Evolutionary conservation across 2,888 invertebrate genomes (phyloP).

Genomic region (Neoascia interrupta): DNA sequence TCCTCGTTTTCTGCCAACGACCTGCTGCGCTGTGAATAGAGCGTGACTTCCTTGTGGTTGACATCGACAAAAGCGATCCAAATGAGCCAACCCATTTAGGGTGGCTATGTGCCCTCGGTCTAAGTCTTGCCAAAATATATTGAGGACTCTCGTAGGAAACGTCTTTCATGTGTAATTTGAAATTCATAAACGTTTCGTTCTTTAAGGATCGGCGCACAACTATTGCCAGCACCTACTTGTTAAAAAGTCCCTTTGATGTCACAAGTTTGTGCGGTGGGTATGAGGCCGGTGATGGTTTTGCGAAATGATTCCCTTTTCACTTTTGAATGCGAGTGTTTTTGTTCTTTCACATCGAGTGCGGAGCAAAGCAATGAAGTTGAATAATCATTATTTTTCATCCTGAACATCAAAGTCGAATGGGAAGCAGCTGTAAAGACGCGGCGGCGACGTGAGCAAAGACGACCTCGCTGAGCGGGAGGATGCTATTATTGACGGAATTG

Average conservation of each 20-base stretch:
- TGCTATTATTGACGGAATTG: constrained; percentile 39
- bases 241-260: constrained; percentile 30
- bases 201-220: not conserved
- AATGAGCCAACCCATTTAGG: too few species aligned
- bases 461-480: not conserved
- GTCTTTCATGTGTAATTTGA: constrained; percentile 10
- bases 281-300: constrained; percentile 19
- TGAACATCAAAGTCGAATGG: constrained; percentile 60
- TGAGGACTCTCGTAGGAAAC: too few species aligned
- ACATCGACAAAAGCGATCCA: too few species aligned
- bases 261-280: not conserved
- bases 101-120: too few species aligned
- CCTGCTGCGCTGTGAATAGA: not conserved
- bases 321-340: constrained; percentile 3
- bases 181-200: constrained; percentile 35
- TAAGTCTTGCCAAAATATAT: too few species aligned
- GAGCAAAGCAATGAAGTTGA: constrained; percentile 61
- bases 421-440: not conserved
- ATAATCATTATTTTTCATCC: constrained; percentile 64
- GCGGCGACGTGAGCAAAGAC: too few species aligned
- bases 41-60: not conserved
- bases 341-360: not conserved
- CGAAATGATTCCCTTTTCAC: constrained; percentile 44
- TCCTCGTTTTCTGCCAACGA: too few species aligned
- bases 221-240: not conserved